Evolutionary conservation across 2,113 vertebrate genomes (phyloP).

Genomic region (Laticauda colubrina): DNA sequence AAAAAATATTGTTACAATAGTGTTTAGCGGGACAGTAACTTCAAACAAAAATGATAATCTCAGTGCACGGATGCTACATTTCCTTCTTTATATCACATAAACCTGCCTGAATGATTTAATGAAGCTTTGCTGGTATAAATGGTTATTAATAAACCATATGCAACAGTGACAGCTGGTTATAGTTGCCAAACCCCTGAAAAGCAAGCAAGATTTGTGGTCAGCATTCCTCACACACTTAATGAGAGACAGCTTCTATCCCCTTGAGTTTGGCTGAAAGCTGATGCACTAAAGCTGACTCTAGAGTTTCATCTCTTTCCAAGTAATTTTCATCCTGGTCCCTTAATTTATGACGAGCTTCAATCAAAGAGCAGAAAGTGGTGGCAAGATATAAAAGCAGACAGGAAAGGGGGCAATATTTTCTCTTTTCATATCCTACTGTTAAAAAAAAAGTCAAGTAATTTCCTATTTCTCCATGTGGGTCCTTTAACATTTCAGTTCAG

Average conservation of each 20-base stretch:
- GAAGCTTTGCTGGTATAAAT: conserved; percentile 18
- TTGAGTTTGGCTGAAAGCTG: conserved; percentile 10
- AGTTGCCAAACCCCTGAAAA: conserved; percentile 20
- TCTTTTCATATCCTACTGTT: conserved; percentile 1
- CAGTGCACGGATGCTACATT: conserved; percentile 1
- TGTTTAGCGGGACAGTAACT: conserved; percentile 10
- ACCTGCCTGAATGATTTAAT: conserved; percentile 17
- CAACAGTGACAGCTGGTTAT: conserved; percentile 27
- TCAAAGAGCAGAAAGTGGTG: conserved; percentile 19
- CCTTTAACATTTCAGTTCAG: conserved; percentile 19
- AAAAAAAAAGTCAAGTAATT: neutral
- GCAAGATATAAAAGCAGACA: conserved; percentile 22
- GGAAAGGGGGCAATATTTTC: conserved; percentile 16
- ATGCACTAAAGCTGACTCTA: conserved; percentile 16
- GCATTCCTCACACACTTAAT: conserved; percentile 31
- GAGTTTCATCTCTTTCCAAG: conserved; percentile 35
- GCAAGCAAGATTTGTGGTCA: conserved; percentile 32
- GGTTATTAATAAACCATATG: conserved; percentile 28
- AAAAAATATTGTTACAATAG: neutral
- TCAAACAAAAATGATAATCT: neutral
- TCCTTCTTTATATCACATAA: conserved; percentile 15
- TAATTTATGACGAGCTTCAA: conserved; percentile 26
- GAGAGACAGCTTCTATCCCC: conserved; percentile 30
- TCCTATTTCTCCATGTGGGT: neutral
- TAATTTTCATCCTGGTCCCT: neutral